A percentile compares a stretch with the other conserved stretches of the same genome.
These are phyloP conservation scores for Acanthurus tractus DNA, from an alignment of 2,797 vertebrate species.

Conservation along the genomic window DNA sequence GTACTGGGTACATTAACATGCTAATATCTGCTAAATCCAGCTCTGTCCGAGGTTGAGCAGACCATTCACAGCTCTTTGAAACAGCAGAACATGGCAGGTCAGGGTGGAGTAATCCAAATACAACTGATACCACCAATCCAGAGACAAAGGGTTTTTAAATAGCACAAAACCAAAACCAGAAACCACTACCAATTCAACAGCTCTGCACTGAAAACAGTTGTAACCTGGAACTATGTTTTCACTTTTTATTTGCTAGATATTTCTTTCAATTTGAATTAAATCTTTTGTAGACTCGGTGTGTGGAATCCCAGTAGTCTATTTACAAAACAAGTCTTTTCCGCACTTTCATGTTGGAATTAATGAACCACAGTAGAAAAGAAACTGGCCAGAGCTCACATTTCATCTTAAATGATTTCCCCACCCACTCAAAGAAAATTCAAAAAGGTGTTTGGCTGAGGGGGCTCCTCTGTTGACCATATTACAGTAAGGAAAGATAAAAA, in stretches of 20 bases:
- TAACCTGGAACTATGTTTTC: neutral
- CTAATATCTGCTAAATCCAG: slow-evolving; percentile 76
- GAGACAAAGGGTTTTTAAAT: slow-evolving; percentile 32
- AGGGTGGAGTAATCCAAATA: slow-evolving; percentile 53
- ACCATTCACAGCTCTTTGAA: slow-evolving; percentile 61
- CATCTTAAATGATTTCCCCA: slow-evolving; percentile 59
- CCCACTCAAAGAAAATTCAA: slow-evolving; percentile 40
- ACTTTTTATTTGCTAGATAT: slow-evolving; percentile 4
- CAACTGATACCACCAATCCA: slow-evolving; percentile 33
- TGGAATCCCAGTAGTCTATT: slow-evolving; percentile 21
- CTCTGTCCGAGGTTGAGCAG: slow-evolving; percentile 57
- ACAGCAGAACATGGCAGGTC: slow-evolving; percentile 44
- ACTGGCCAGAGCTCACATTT: slow-evolving; percentile 38
- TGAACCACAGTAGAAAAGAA: slow-evolving; percentile 49
- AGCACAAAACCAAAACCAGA: slow-evolving; percentile 23
- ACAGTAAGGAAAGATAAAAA: slow-evolving; percentile 55
- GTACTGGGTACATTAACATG: slow-evolving; percentile 76
- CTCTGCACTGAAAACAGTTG: neutral
- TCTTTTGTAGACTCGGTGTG: neutral
- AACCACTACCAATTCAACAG: neutral
- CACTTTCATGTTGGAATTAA: slow-evolving; percentile 51
- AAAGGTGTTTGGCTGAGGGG: slow-evolving; percentile 42
- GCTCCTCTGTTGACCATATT: slow-evolving; percentile 56
- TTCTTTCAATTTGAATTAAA: neutral
- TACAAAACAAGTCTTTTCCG: slow-evolving; percentile 42